A percentile compares a stretch with the other conserved stretches of the same genome.
phyloP scores from a whole-genome alignment of 2,888 invertebrate genomes.

The Mythimna albipuncta region DNA sequence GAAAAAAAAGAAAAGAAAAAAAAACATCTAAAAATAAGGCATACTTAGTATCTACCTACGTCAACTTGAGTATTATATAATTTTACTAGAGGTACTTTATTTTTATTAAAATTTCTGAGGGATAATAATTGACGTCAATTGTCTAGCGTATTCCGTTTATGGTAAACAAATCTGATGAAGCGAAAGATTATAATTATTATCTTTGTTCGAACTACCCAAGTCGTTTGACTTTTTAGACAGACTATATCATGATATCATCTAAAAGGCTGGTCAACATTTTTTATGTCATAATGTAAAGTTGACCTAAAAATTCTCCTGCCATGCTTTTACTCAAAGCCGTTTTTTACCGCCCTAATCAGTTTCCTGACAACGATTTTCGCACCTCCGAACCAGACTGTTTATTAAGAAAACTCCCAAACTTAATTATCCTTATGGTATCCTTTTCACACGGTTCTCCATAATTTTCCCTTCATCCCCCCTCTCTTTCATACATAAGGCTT shows the following conservation, averaged over 20 bases:
- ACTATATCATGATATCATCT: background rate
- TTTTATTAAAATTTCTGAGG: too few relatives aligned
- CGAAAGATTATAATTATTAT: too few relatives aligned
- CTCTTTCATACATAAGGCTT: slow-evolving; percentile 63
- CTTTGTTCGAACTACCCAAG: too few relatives aligned
- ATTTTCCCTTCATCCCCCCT: slow-evolving; percentile 54
- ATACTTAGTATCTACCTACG: too few relatives aligned
- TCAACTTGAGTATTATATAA: too few relatives aligned
- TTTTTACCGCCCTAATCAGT: background rate
- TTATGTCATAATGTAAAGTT: background rate
- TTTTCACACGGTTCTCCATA: slow-evolving; percentile 56
- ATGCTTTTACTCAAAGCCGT: background rate
- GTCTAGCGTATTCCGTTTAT: too few relatives aligned
- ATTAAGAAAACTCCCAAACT: slow-evolving; percentile 40
- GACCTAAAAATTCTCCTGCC: background rate
- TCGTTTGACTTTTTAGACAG: too few relatives aligned
- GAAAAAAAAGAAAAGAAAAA: too few relatives aligned
- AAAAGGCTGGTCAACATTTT: background rate
- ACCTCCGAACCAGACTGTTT: slow-evolving; percentile 8
- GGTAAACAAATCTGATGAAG: too few relatives aligned
- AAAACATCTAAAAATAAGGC: too few relatives aligned
- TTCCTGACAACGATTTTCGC: background rate
- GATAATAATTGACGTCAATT: too few relatives aligned
- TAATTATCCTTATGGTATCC: slow-evolving; percentile 64
- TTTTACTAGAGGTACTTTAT: too few relatives aligned